Conservation (phyloP, 2,888 invertebrate genomes). For the Acrobasis repandana region DNA sequence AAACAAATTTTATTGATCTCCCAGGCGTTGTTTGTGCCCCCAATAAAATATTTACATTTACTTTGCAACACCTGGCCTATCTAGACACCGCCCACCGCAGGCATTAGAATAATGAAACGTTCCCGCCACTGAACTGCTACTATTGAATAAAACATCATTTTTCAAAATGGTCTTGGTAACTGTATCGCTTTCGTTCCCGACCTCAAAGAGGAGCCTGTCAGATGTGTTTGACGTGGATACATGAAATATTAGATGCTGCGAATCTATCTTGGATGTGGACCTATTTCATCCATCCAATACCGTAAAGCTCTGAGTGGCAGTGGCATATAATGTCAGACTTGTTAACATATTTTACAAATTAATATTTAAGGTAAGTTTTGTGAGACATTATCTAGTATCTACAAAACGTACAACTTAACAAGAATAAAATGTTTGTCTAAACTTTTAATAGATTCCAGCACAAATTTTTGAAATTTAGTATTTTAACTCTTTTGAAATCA, state of each 20-base stretch:
- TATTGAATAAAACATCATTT: conserved; percentile 65
- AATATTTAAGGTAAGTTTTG: neutral
- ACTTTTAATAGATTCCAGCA: no score
- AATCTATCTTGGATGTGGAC: neutral
- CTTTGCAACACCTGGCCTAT: conserved; percentile 74
- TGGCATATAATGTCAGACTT: neutral
- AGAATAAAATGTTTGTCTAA: no score
- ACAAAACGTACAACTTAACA: no score
- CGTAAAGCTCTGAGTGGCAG: neutral
- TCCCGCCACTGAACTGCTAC: conserved; percentile 55
- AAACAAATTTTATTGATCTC: conserved; percentile 84
- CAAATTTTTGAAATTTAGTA: no score
- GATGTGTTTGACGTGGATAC: conserved; percentile 15
- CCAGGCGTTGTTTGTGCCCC: conserved; percentile 76
- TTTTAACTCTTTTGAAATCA: no score
- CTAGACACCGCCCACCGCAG: conserved; percentile 60
- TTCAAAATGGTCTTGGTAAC: conserved; percentile 24
- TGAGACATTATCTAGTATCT: neutral
- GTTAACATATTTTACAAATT: neutral
- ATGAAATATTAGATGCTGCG: conserved; percentile 14
- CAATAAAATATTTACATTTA: conserved; percentile 82
- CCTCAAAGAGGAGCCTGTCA: conserved; percentile 18
- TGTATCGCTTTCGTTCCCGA: conserved; percentile 11
- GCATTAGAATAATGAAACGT: conserved; percentile 78
- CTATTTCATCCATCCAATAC: neutral